These are phyloP conservation scores for Oscarella lobularis DNA, from an alignment of 37 sponge, comb jelly and placozoan genomes.

Conservation along the genomic window DNA sequence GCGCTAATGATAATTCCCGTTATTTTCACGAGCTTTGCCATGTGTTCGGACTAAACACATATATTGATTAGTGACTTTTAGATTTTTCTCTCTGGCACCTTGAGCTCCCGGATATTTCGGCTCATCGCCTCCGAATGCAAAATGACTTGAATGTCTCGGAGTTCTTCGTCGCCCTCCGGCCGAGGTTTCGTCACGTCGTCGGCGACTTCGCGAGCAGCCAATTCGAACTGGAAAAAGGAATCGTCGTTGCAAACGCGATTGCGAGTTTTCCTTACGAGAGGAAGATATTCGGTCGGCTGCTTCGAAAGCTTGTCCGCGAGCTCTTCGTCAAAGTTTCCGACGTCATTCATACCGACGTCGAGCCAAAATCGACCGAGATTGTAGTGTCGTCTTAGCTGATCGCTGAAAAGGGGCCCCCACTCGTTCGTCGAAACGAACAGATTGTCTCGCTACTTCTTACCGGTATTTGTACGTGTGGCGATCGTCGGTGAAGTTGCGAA, in stretches of 20 bases:
- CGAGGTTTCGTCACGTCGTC: conserved; percentile 92
- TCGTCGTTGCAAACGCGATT: not conserved
- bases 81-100: conserved; percentile 26
- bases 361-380: conserved; percentile 70
- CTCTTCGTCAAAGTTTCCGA: conserved; percentile 64
- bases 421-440: not conserved
- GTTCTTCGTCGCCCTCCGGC: conserved; percentile 72
- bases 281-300: conserved; percentile 73
- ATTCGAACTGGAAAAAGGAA: conserved; percentile 62
- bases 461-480: conserved; percentile 78
- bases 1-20: conserved; percentile 93
- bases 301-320: conserved; percentile 61
- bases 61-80: not conserved
- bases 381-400: conserved; percentile 86
- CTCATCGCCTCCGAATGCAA: conserved; percentile 59
- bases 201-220: conserved; percentile 85
- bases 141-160: conserved; percentile 86
- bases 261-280: conserved; percentile 50
- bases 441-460: conserved; percentile 12
- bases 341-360: conserved; percentile 68
- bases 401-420: conserved; percentile 53
- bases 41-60: conserved; percentile 68
- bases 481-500: conserved; percentile 82
- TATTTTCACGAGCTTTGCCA: conserved; percentile 90
- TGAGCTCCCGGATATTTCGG: conserved; percentile 73